Evolutionary conservation across 2,797 vertebrate species (phyloP).

Genomic region (Distichodus sexfasciatus): DNA sequence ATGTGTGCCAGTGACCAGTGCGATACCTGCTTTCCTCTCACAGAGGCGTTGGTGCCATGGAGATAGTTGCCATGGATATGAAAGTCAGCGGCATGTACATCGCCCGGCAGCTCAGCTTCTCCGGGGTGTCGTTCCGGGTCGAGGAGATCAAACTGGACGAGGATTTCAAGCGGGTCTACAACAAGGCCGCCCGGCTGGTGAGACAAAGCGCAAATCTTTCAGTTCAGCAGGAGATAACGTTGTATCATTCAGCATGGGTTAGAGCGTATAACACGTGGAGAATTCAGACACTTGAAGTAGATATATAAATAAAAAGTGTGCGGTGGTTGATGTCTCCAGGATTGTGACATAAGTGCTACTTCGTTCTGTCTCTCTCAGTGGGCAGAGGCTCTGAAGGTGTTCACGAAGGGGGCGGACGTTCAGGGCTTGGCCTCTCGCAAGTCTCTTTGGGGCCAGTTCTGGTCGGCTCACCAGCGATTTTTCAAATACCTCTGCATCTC

Average conservation of each 20-base stretch:
- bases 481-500: constrained; percentile 99
- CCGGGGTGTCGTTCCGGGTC: constrained; percentile 92
- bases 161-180: constrained; percentile 89
- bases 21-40: not conserved
- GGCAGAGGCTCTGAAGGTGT: constrained; percentile 88
- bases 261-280: no score
- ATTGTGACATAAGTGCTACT: not conserved
- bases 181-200: constrained; percentile 92
- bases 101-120: constrained; percentile 96
- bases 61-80: constrained; percentile 99
- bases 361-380: constrained; percentile 73
- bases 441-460: constrained; percentile 97
- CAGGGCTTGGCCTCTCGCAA: constrained; percentile 92
- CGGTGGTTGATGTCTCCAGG: not conserved
- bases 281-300: no score
- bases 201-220: no score
- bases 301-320: not conserved
- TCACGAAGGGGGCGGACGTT: constrained; percentile 87
- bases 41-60: constrained; percentile 97
- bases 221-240: no score
- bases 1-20: no score
- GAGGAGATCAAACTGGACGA: constrained; percentile 91
- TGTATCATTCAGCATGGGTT: no score
- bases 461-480: constrained; percentile 97
- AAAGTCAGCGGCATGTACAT: constrained; percentile 99